Evolutionary conservation across 2,797 vertebrate genomes (phyloP), one percentile per base, ranked within the genome.

Genomic region (Stomatorhinus walkeri): DNA sequence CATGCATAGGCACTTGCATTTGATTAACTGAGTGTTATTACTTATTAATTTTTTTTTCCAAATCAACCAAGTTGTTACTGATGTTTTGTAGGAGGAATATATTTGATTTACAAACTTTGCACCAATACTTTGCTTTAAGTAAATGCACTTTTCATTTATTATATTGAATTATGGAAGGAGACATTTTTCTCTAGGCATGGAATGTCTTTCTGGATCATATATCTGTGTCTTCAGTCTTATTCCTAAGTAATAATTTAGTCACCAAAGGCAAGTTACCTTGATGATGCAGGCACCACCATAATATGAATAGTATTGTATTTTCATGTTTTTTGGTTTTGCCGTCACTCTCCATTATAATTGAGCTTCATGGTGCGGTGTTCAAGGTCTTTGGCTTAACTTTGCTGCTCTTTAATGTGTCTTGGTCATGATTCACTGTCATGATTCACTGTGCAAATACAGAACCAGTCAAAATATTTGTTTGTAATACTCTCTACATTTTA

Each of bases 11-110:
- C 40, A 46, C 72, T 79, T 79, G 36, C 40, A 46, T n/a, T 79
- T 79, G 72, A 79, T 79, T 79, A 79, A 79, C 16, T 46, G 72
- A 79, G 40, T 79, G 72, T 79, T 79, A 72, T 36, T 72, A 79
- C 72, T 19, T 79, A 43, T 79, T 40, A 40, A 36, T 79, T 79
- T 19, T n/a, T 32, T 28, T 19, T 40, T 79, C 40, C 36, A 46
- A 79, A 79, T 79, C 72, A 46, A n/a, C 64, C 72, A 79, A 79
- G 72, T 79, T 79, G 36, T 79, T 40, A 40, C 36, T 79, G 16
- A 79, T 43, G 40, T 79, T 19, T 79, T 79, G 16, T 46, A 79
- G 72, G 6, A 79, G 72, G 72, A 79, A 79, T 79, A 46, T 51
- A 52, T 51, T 85, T 85, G 46, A 46, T 85, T 48, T 28, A 24